These are phyloP conservation scores for Lagorchestes hirsutus DNA, from an alignment of 2,797 vertebrate species.

Conservation along the genomic window DNA sequence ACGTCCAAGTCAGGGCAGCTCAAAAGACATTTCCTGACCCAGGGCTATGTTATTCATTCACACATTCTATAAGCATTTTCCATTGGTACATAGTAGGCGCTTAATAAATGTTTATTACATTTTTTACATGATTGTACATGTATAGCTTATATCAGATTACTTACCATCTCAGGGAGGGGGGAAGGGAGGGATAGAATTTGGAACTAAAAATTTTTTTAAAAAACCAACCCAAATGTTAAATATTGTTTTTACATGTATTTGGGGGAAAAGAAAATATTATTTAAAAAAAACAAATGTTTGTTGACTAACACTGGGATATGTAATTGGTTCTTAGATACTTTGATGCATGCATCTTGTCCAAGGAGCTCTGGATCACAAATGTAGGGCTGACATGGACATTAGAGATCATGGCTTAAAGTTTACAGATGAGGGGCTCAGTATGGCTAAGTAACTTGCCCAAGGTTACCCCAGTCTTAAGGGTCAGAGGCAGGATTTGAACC, in stretches of 20 bases:
- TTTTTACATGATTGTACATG: neutral
- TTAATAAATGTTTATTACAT: neutral
- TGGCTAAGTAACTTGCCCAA: neutral
- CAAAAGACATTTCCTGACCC: neutral
- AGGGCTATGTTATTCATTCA: neutral
- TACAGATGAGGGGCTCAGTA: neutral
- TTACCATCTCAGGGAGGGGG: neutral
- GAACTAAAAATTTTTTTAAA: neutral
- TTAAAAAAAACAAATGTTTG: neutral
- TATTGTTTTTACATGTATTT: neutral
- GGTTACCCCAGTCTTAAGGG: neutral
- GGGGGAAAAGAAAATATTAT: neutral
- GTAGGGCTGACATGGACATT: neutral
- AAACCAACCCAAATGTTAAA: neutral
- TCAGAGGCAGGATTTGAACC: neutral
- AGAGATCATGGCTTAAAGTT: neutral
- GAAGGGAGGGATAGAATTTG: neutral
- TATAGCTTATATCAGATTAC: neutral
- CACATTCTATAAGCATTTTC: neutral
- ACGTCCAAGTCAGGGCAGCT: neutral
- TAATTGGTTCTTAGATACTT: neutral
- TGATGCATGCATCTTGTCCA: neutral
- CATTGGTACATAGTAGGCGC: neutral
- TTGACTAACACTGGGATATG: neutral
- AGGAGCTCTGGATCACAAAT: neutral